These are phyloP conservation scores for Silvanus unidentatus DNA, from an alignment of 2,888 invertebrate species.

Conservation along the genomic window DNA sequence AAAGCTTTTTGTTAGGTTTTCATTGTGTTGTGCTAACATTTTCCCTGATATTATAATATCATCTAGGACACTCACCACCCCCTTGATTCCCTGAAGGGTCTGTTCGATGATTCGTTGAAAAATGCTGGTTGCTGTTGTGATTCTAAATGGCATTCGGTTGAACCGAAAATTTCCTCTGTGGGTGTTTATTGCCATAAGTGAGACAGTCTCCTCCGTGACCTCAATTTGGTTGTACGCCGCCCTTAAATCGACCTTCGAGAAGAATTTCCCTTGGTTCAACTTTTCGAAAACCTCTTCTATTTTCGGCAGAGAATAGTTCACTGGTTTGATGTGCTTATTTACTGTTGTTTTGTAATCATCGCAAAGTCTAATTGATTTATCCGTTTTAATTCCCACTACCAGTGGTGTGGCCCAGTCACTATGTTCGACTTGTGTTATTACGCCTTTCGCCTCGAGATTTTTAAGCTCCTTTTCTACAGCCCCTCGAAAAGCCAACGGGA, in stretches of 20 bases:
- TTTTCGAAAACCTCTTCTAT: slow-evolving; percentile 25
- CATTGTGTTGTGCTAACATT: slow-evolving; percentile 20
- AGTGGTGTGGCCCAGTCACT: slow-evolving; percentile 21
- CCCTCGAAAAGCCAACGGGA: slow-evolving; percentile 26
- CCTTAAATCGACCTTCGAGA: slow-evolving; percentile 22
- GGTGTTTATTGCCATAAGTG: slow-evolving; percentile 20
- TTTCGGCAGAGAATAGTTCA: slow-evolving; percentile 23
- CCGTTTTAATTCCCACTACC: slow-evolving; percentile 19
- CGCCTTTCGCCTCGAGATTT: slow-evolving; percentile 24
- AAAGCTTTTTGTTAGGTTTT: slow-evolving; percentile 26
- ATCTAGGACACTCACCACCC: slow-evolving; percentile 30
- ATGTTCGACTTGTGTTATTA: slow-evolving; percentile 21
- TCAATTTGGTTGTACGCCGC: slow-evolving; percentile 35
- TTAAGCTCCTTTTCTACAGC: slow-evolving; percentile 19
- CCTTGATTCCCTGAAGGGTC: slow-evolving; percentile 29
- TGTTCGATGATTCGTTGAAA: slow-evolving; percentile 37
- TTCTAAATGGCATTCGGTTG: slow-evolving; percentile 36
- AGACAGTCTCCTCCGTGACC: slow-evolving; percentile 13
- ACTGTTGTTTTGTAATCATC: slow-evolving; percentile 23
- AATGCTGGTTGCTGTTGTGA: slow-evolving; percentile 36
- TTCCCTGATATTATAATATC: slow-evolving; percentile 31
- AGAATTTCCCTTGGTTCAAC: slow-evolving; percentile 18
- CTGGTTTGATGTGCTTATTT: slow-evolving; percentile 19
- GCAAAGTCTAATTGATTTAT: slow-evolving; percentile 23
- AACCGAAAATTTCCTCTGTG: slow-evolving; percentile 35